phyloP scores from a whole-genome alignment of 2,888 invertebrate species.

The Dermolepida albohirtum region DNA sequence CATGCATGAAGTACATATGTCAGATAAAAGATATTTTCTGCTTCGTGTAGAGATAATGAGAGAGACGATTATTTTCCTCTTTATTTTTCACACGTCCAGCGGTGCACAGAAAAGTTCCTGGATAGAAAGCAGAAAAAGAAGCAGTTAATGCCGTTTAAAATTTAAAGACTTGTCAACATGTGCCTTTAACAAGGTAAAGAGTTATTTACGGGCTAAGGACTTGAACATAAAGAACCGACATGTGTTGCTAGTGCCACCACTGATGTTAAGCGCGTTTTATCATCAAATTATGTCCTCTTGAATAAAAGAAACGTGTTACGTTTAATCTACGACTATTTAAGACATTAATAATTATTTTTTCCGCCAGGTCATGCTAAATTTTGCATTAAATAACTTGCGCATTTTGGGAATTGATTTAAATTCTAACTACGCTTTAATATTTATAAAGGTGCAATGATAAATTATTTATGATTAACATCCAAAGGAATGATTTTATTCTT shows the following conservation, averaged over 20 bases:
- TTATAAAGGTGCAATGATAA: too few species aligned
- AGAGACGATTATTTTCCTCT: not conserved
- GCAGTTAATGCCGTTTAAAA: slow-evolving; percentile 18
- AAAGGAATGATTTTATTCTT: too few species aligned
- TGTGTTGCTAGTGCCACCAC: not conserved
- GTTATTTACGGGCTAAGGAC: slow-evolving; percentile 18
- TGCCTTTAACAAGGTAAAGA: slow-evolving; percentile 20
- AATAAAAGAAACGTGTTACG: not conserved
- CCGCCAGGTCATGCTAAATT: too few species aligned
- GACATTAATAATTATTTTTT: too few species aligned
- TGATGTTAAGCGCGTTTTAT: not conserved
- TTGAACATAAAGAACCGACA: slow-evolving; percentile 1
- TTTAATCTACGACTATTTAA: not conserved
- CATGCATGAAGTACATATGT: not conserved
- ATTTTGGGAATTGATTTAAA: too few species aligned
- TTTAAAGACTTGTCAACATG: slow-evolving; percentile 34
- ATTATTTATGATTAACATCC: too few species aligned
- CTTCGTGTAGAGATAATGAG: not conserved
- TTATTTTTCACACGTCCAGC: slow-evolving; percentile 11
- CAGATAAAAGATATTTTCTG: not conserved
- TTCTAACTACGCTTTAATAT: too few species aligned
- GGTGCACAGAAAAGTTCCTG: not conserved
- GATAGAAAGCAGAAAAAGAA: slow-evolving; percentile 5
- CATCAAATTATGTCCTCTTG: not conserved
- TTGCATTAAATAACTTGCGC: too few species aligned